Evolutionary conservation across 1,140 invertebrate species (phyloP).

Genomic region (Conus betulinus): DNA sequence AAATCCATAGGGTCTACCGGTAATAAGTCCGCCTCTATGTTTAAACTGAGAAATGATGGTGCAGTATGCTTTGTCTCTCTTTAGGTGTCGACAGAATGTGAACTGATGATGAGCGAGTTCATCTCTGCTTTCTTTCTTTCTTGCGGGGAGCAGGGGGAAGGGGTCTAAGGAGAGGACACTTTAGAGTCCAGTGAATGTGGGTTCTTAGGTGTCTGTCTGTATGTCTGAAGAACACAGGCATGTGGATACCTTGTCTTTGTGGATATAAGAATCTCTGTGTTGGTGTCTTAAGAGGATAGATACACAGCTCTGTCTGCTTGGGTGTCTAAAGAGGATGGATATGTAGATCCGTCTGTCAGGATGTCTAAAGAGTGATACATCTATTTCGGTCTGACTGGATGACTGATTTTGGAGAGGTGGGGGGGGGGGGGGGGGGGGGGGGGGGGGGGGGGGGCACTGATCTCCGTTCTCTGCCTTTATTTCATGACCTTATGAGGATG

Average conservation of each 20-base stretch:
- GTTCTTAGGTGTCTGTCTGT: slow-evolving; percentile 33
- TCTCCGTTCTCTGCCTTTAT: too few relatives aligned
- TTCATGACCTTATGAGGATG: too few relatives aligned
- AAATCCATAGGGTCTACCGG: too few relatives aligned
- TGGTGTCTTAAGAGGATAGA: background rate
- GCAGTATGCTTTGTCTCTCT: slow-evolving; percentile 43
- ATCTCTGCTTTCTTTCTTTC: slow-evolving; percentile 50
- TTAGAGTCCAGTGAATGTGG: too few relatives aligned
- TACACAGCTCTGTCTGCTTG: background rate
- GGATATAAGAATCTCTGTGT: background rate
- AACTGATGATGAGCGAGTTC: slow-evolving; percentile 29
- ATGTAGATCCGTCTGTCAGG: background rate
- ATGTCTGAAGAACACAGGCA: slow-evolving; percentile 36
- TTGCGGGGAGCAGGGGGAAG: background rate
- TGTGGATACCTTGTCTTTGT: slow-evolving; percentile 20
- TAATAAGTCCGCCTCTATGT: too few relatives aligned
- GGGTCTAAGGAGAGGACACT: too few relatives aligned
- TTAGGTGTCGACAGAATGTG: slow-evolving; percentile 45
- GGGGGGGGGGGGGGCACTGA: too few relatives aligned
- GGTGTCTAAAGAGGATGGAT: background rate
- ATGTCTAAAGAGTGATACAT: too few relatives aligned
- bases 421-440: too few relatives aligned
- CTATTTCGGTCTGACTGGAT: too few relatives aligned
- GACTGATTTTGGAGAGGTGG: too few relatives aligned
- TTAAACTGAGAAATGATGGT: too few relatives aligned